Base-by-base conservation (phyloP, 2,797 vertebrate genomes). In the Malurus splendens region DNA sequence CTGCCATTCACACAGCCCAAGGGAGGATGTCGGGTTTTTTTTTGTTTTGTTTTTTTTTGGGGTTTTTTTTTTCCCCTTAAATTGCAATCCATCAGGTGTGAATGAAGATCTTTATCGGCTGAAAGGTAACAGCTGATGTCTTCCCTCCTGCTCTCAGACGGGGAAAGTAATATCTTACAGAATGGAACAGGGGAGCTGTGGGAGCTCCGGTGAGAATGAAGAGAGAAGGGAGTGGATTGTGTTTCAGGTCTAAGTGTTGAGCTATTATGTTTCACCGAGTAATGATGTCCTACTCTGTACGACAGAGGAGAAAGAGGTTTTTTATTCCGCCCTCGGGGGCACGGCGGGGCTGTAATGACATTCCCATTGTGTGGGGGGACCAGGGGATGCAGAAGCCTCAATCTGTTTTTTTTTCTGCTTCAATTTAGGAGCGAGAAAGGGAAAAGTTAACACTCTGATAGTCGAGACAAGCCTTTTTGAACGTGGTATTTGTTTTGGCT, bases 41-140 rank as follows among this genome's bases (percentile, higher is more conserved):
- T n/a, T 67, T 30, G n/a, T n/a, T n/a, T 32, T 7, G 32, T 32
- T 32, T 32, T 32, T 32, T 32, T 32, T 32, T 38, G 41, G 48
- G 14, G 1, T 6, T 48, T 84, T 67, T 67, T 30, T 67, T 30
- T 9, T 33, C 14, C 22, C 19, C 52, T 79, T 87, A 91, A 93
- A 93, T 94, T 94, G 89, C 91, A 89, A 68, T 81, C 88, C 56
- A 1, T 93, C 89, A 93, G 88, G 91, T 83, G 78, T 90, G 93
- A 94, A 86, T 83, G 75, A 92, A 94, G 95, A 95, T 96, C 87
- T 88, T 89, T 95, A 93, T 93, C 90, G 1, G 57, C 85, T 70
- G 59, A 82, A 92, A 92, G 95, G 94, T 94, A 95, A 93, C 93
- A 94, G 91, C 82, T 95, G 90, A 95, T 94, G 90, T 92, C 94